These are phyloP conservation scores for Salticus scenicus DNA, from an alignment of 2,888 invertebrate genomes.

Conservation along the genomic window DNA sequence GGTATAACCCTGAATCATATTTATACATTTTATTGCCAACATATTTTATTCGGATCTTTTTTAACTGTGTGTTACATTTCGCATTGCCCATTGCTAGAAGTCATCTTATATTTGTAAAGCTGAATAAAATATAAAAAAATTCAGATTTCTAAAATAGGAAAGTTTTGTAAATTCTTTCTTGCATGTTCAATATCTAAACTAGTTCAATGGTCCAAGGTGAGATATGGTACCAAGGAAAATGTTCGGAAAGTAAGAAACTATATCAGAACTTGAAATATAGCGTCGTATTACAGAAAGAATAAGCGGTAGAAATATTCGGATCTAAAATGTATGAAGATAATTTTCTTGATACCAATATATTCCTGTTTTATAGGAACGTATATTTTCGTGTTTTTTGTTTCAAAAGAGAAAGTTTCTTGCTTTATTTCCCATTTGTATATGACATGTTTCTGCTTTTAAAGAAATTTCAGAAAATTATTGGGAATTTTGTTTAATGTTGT, in stretches of 20 bases:
- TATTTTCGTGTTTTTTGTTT: no score
- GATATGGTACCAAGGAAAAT: not conserved
- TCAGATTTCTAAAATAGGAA: not conserved
- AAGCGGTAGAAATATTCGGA: no score
- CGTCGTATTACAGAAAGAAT: not conserved
- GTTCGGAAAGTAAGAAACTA: no score
- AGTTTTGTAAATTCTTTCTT: not conserved
- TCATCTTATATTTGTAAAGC: not conserved
- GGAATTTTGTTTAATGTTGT: no score
- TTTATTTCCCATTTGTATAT: no score
- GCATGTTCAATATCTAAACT: slow-evolving; percentile 25
- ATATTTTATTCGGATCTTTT: slow-evolving; percentile 23
- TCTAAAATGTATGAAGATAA: no score
- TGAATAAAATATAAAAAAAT: not conserved
- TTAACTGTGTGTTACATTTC: slow-evolving; percentile 49
- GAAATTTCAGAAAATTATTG: no score
- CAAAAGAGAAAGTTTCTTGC: no score
- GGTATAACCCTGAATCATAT: no score
- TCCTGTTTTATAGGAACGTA: no score
- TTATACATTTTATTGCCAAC: slow-evolving; percentile 50
- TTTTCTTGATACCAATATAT: no score
- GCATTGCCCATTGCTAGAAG: slow-evolving; percentile 1
- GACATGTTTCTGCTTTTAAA: no score
- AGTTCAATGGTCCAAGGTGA: slow-evolving; percentile 11
- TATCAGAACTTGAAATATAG: not conserved